A percentile compares a stretch with the other conserved stretches of the same genome.
These are phyloP conservation scores for Clepsis dumicolana DNA, from an alignment of 2,888 invertebrate species.

Conservation along the genomic window DNA sequence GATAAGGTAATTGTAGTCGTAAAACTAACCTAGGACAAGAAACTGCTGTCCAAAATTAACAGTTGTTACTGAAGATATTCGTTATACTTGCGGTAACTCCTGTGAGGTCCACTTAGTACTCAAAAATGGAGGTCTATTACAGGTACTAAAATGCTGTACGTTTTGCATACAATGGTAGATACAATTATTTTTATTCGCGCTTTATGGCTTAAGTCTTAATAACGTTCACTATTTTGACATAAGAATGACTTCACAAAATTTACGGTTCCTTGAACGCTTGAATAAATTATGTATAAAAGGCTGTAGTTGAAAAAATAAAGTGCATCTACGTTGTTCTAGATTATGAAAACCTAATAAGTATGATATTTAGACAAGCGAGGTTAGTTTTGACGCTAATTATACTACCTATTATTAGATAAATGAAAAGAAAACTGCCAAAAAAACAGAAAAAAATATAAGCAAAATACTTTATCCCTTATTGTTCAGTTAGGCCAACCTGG, in stretches of 20 bases:
- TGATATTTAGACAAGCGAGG: neutral
- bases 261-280: conserved; percentile 12
- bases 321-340: neutral
- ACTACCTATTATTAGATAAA: no score
- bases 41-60: neutral
- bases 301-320: neutral
- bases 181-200: conserved; percentile 40
- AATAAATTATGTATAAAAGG: neutral
- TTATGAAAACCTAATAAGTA: neutral
- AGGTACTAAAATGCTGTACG: conserved; percentile 65
- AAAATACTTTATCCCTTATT: no score
- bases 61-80: neutral
- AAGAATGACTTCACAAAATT: conserved; percentile 17
- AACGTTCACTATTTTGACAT: conserved; percentile 32
- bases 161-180: conserved; percentile 77
- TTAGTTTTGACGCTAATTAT: neutral
- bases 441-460: neutral
- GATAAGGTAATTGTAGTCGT: conserved; percentile 28
- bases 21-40: conserved; percentile 42
- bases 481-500: no score
- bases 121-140: conserved; percentile 70
- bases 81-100: conserved; percentile 47
- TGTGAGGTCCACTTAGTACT: conserved; percentile 81
- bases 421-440: no score
- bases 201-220: conserved; percentile 34